A percentile compares a stretch with the other conserved stretches of the same genome.
Conservation (phyloP, 2,797 vertebrate genomes). For the Amphiprion clarkii region DNA sequence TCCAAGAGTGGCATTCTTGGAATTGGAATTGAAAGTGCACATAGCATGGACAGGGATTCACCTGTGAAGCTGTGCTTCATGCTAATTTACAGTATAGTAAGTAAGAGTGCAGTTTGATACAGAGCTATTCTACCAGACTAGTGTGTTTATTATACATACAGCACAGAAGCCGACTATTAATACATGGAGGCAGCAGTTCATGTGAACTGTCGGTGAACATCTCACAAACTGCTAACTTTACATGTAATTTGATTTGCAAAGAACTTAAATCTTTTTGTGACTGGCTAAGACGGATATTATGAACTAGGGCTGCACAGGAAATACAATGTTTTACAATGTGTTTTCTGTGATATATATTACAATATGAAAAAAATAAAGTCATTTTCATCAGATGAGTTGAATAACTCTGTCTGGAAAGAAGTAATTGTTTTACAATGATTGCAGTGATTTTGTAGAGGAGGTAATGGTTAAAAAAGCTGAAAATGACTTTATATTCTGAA, state of each 20-base stretch:
- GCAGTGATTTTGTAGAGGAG: no score
- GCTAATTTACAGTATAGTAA: conserved; percentile 56
- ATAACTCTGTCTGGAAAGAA: no score
- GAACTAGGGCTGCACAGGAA: background rate
- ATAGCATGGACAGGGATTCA: conserved; percentile 64
- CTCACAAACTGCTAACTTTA: conserved; percentile 26
- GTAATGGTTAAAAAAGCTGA: no score
- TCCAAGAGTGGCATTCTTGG: conserved; percentile 75
- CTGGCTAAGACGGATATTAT: conserved; percentile 35
- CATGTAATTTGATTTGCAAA: conserved; percentile 55
- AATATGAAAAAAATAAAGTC: no score
- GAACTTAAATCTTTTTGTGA: conserved; percentile 37
- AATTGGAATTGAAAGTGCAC: conserved; percentile 77
- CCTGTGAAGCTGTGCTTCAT: conserved; percentile 58
- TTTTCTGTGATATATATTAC: no score
- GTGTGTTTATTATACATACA: conserved; percentile 50
- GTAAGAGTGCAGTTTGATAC: conserved; percentile 15
- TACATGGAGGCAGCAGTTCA: conserved; percentile 42
- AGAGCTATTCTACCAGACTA: conserved; percentile 45
- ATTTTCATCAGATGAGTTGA: no score
- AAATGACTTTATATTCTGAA: no score
- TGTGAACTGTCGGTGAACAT: conserved; percentile 39
- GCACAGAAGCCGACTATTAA: conserved; percentile 27
- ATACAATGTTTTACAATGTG: no score
- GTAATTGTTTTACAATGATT: no score